phyloP scores from a whole-genome alignment of 2,113 vertebrate species.

The Callocephalon fimbriatum region DNA sequence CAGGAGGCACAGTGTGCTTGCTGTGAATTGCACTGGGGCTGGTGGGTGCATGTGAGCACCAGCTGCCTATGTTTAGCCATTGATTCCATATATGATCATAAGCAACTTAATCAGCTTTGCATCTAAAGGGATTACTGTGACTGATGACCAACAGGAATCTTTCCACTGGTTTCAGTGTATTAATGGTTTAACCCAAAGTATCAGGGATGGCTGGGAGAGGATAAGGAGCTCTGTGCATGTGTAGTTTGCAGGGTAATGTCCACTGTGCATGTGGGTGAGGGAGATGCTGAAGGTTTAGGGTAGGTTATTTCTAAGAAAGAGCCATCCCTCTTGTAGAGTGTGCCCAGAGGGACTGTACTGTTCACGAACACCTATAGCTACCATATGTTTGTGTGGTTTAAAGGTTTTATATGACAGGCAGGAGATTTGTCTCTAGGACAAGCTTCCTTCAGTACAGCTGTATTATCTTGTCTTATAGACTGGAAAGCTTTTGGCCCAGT shows the following conservation, averaged over 20 bases:
- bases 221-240: fast-evolving
- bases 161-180: neutral
- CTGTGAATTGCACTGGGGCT: neutral
- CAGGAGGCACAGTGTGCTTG: neutral
- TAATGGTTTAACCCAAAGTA: neutral
- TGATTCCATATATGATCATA: neutral
- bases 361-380: fast-evolving
- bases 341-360: neutral
- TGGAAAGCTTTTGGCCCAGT: neutral
- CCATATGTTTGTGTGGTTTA: fast-evolving
- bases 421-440: neutral
- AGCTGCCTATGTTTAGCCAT: neutral
- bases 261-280: neutral
- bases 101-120: conserved; percentile 36
- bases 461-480: neutral
- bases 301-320: neutral
- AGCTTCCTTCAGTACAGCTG: neutral
- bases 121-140: neutral
- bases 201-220: neutral
- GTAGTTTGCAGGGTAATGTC: fast-evolving
- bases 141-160: neutral
- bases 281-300: neutral
- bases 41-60: neutral
- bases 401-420: neutral
- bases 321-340: neutral